A percentile compares a stretch with the other conserved stretches of the same genome.
These are phyloP conservation scores for Proales similis DNA, from an alignment of 1,140 invertebrate species.

Conservation along the genomic window DNA sequence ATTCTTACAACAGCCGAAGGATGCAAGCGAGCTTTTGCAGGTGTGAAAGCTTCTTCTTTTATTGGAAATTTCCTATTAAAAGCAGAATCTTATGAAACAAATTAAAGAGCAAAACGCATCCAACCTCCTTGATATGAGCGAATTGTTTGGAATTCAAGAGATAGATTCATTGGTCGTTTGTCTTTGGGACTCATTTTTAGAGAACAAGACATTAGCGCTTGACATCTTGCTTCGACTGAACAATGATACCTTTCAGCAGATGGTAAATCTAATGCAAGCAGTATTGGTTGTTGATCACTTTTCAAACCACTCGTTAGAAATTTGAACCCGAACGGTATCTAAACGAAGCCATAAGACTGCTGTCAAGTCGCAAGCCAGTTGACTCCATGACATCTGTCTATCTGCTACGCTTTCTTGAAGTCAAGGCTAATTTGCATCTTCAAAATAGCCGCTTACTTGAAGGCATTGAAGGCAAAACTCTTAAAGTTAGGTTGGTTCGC, in stretches of 20 bases:
- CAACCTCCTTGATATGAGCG: conserved; percentile 29
- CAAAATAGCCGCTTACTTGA: not conserved
- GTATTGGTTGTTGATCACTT: conserved; percentile 1
- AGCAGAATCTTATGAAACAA: not conserved
- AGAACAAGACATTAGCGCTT: conserved; percentile 62
- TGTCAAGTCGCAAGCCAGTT: conserved; percentile 29
- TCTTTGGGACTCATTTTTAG: conserved; percentile 65
- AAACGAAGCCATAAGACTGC: not conserved
- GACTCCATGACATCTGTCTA: conserved; percentile 35
- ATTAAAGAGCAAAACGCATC: too few relatives aligned
- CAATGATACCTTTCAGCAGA: not conserved
- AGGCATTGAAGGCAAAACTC: not conserved
- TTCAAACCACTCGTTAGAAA: not conserved
- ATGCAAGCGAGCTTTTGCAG: conserved; percentile 34
- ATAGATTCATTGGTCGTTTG: conserved; percentile 53
- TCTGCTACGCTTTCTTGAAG: conserved; percentile 18
- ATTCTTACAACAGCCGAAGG: not conserved
- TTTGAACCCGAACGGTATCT: conserved; percentile 14
- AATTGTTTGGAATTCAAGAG: conserved; percentile 34
- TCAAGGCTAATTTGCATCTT: conserved; percentile 4
- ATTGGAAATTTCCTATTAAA: not conserved
- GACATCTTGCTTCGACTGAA: conserved; percentile 50
- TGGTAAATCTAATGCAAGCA: conserved; percentile 11
- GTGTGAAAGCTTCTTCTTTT: not conserved
- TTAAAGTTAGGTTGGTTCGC: not conserved